Base-by-base conservation (phyloP, 1,140 invertebrate genomes). In the Nomia melanderi region DNA sequence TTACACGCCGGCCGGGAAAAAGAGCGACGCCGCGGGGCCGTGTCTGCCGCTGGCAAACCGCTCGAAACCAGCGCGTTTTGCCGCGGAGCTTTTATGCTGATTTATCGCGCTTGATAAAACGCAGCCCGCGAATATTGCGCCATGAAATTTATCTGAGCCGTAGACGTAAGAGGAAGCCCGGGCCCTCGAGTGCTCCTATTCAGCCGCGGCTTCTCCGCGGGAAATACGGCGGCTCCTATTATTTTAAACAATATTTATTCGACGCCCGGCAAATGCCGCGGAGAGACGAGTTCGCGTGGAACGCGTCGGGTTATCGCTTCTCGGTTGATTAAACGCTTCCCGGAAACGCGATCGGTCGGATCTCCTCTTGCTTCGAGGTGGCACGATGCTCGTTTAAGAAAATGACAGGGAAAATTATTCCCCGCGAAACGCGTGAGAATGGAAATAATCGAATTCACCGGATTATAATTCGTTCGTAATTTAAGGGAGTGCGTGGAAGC, bases 81-180 rank as follows among this genome's bases (percentile, higher is more conserved):
- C 62, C 33, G 27, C 31, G 47, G 20, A 12, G 75, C 70, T 82
- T 74, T 84, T 81, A 79, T 75, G 57, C 81, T 82, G 83, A 87
- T 88, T 83, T 86, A 88, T 86, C 74, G 79, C 27, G 29, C 25
- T 17, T 74, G 75, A 75, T 79, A 79, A 79, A 63, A 78, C 57
- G 54, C 60, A 71, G 23, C 54, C 41, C 79, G 78, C 67, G 41
- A 65, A 80, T 82, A 79, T 81, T 72, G 57, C 67, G 36, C 47
- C 20, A 62, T 9, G 47, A 79, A 76, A 74, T 76, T 79, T 79
- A 76, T 47, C 41, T 53, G n/a, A 2, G 57, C 29, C 14, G 33
- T 36, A n/a, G 29, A 17, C 7, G 27, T 41, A 56, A 74, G 47
- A 56, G 66, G 62, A 73, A 54, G 33, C 33, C 20, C 36, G 20